Evolutionary conservation across 2,797 vertebrate species (phyloP).

Genomic region (Pseudochirops cupreus): DNA sequence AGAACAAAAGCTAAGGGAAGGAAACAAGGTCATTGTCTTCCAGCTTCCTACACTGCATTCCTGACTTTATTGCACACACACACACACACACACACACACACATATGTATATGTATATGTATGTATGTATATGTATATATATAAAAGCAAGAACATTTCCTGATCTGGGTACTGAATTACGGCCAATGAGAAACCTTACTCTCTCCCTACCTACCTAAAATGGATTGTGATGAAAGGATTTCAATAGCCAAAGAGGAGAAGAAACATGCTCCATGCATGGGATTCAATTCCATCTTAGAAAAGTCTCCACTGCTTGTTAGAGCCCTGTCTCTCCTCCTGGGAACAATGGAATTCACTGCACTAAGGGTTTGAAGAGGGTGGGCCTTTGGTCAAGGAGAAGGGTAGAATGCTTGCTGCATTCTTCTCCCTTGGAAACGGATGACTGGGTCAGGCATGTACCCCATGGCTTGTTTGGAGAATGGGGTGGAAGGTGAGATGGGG

Average conservation of each 20-base stretch:
- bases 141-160: background rate
- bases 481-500: background rate
- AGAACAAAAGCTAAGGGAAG: background rate
- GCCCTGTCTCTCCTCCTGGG: background rate
- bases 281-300: background rate
- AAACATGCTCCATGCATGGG: background rate
- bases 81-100: no score
- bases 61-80: background rate
- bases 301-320: background rate
- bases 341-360: background rate
- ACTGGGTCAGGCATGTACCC: conserved; percentile 4
- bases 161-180: background rate
- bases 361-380: background rate
- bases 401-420: background rate
- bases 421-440: background rate
- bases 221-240: background rate
- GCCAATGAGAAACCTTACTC: background rate
- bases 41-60: background rate
- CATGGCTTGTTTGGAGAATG: background rate
- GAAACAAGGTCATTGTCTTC: background rate
- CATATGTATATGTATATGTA: no score
- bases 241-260: background rate
- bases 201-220: background rate
- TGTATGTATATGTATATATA: background rate
- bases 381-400: background rate